These are phyloP conservation scores for Oligia fasciuncula DNA, from an alignment of 2,888 invertebrate species.

Conservation along the genomic window DNA sequence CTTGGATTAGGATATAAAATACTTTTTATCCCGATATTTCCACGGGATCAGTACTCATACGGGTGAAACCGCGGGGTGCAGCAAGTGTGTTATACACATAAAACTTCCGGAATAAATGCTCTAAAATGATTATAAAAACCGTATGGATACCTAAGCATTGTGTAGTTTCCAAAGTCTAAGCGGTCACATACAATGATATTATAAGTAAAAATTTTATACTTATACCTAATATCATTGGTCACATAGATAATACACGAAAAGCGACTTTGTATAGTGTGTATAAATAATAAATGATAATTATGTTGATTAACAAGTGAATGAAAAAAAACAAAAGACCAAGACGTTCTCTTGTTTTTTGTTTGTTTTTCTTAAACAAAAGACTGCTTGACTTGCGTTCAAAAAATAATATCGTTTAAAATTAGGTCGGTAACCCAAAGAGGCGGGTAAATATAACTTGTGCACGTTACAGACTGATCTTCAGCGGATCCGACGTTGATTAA, in stretches of 20 bases:
- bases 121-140: background rate
- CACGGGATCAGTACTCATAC: too few species aligned
- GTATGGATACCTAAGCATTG: background rate
- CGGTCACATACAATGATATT: background rate
- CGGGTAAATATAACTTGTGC: constrained; percentile 67
- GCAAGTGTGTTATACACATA: too few species aligned
- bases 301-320: background rate
- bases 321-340: constrained; percentile 6
- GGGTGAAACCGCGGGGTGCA: too few species aligned
- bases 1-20: fast-evolving
- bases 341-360: background rate
- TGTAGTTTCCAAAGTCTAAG: background rate
- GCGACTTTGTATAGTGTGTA: background rate
- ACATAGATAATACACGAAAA: background rate
- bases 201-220: too few species aligned
- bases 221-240: too few species aligned
- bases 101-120: background rate
- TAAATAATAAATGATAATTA: background rate
- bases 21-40: too few species aligned
- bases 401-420: constrained; percentile 51
- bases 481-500: constrained; percentile 71
- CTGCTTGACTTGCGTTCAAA: background rate
- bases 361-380: background rate
- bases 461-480: constrained; percentile 55
- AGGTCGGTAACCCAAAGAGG: constrained; percentile 46